A percentile compares a stretch with the other conserved stretches of the same genome.
Conservation (phyloP, 2,797 vertebrate species). For the Onychomys torridus region DNA sequence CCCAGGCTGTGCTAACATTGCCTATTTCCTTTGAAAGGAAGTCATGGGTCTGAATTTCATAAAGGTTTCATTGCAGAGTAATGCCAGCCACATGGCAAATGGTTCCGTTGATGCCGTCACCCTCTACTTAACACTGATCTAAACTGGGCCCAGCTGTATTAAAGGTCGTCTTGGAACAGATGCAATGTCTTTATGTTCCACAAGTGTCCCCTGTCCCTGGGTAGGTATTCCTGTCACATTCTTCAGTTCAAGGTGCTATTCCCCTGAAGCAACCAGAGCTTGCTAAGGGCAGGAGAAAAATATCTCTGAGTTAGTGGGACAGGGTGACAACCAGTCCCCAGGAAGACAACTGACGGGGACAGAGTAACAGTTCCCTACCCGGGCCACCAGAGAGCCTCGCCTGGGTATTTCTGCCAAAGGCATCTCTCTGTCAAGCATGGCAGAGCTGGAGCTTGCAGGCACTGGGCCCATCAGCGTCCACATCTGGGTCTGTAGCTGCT, state of each 20-base stretch:
- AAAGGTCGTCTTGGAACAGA: background rate
- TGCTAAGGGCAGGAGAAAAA: background rate
- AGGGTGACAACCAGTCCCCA: background rate
- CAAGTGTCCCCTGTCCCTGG: background rate
- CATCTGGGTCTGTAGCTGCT: accelerated
- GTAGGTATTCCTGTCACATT: accelerated
- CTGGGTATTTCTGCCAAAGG: background rate
- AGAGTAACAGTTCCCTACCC: accelerated
- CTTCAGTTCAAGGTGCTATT: background rate
- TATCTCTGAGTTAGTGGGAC: background rate
- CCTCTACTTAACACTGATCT: background rate
- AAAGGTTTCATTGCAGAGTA: background rate
- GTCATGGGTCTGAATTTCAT: background rate
- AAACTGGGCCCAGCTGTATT: too few relatives aligned
- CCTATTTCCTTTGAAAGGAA: constrained; percentile 24
- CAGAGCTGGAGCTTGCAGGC: background rate
- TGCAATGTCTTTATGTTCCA: background rate
- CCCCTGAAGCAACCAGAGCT: background rate
- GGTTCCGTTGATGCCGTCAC: background rate
- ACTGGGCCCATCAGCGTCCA: background rate
- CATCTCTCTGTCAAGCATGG: background rate
- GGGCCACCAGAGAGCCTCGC: accelerated
- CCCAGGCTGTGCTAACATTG: background rate
- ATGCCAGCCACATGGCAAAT: background rate
- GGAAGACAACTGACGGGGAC: background rate